Conservation (phyloP, 2,797 vertebrate species). For the Tadarida brasiliensis region DNA sequence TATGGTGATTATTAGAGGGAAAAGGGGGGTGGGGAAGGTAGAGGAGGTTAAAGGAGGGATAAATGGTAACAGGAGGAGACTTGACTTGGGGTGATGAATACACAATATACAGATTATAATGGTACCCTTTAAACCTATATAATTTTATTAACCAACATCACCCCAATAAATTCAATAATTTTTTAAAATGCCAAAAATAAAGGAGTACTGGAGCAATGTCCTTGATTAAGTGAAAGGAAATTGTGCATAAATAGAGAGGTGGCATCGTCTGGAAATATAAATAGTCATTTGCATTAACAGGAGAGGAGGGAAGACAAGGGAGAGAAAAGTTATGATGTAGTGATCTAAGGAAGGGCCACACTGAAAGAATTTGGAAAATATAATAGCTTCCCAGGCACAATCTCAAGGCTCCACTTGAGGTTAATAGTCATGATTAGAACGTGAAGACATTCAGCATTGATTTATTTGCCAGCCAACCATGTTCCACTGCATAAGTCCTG, state of each 20-base stretch:
- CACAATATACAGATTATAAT: not conserved
- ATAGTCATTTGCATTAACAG: not conserved
- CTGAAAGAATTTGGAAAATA: conserved; percentile 16
- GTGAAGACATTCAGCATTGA: not conserved
- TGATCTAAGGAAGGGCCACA: not conserved
- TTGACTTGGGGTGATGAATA: not conserved
- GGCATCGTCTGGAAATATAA: not conserved
- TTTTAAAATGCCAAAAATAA: not conserved
- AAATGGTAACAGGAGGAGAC: not conserved
- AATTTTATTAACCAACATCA: too few relatives aligned
- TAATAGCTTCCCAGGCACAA: not conserved
- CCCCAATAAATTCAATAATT: too few relatives aligned
- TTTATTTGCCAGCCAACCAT: not conserved
- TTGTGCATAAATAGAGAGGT: not conserved
- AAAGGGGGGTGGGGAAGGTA: too few relatives aligned
- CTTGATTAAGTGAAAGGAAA: not conserved
- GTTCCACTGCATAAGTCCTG: not conserved
- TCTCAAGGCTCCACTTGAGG: not conserved
- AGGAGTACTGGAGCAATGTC: not conserved
- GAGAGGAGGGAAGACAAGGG: not conserved
- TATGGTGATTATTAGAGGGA: too few relatives aligned
- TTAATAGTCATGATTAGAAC: not conserved
- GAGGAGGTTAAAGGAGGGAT: too few relatives aligned
- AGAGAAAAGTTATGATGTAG: not conserved
- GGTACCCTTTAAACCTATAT: too few relatives aligned